These are phyloP conservation scores for Nemopilema nomurai DNA, from an alignment of 30 jellyfish, hydroid and myxozoan genomes.

Conservation along the genomic window DNA sequence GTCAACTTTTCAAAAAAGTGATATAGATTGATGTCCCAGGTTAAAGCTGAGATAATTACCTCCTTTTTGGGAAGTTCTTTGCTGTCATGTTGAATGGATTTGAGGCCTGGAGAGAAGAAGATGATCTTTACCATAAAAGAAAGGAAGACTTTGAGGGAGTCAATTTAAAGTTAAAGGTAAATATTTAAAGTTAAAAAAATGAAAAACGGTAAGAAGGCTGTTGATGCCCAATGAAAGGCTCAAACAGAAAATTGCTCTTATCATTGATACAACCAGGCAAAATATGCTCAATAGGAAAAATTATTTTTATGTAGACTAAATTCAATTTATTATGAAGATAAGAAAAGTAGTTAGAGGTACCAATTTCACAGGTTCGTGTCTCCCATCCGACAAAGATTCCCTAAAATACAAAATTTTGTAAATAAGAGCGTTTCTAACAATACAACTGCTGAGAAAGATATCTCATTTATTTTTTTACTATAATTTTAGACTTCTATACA, in stretches of 20 bases:
- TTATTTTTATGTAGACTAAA: too few relatives aligned
- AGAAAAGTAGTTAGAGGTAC: too few relatives aligned
- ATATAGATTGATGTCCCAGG: too few relatives aligned
- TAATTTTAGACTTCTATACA: too few relatives aligned
- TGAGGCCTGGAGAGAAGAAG: slow-evolving; percentile 68
- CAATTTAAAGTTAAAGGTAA: neutral
- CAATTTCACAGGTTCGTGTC: slow-evolving; percentile 58
- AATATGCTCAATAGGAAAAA: too few relatives aligned
- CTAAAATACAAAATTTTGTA: neutral
- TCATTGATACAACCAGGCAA: too few relatives aligned
- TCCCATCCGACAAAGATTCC: slow-evolving; percentile 63
- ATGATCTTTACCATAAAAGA: neutral
- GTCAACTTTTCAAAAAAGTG: too few relatives aligned
- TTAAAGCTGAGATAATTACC: slow-evolving; percentile 19
- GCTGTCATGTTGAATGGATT: slow-evolving; percentile 97
- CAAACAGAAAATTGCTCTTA: neutral
- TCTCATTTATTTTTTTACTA: too few relatives aligned
- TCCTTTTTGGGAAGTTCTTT: slow-evolving; percentile 85
- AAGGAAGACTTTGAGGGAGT: neutral
- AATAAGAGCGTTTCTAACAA: neutral
- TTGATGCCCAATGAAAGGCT: too few relatives aligned
- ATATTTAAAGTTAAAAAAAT: neutral
- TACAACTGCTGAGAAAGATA: too few relatives aligned
- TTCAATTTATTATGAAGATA: too few relatives aligned
- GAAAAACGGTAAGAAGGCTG: neutral